phyloP scores from a whole-genome alignment of 1,140 invertebrate genomes.

The Plectrocnemia conspersa region DNA sequence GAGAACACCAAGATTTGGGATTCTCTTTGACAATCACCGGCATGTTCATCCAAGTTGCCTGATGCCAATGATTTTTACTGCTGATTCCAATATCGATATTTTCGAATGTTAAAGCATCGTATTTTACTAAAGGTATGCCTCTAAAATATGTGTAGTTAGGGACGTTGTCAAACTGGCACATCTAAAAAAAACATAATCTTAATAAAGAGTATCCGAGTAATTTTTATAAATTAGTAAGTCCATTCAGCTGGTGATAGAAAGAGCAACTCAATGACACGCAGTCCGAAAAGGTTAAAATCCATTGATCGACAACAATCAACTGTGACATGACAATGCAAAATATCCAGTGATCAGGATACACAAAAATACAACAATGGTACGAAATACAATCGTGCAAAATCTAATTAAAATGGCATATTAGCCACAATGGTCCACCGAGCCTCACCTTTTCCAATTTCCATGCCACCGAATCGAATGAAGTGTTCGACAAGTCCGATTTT shows the following conservation, averaged over 20 bases:
- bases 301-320: too few relatives aligned
- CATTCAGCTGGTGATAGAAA: too few relatives aligned
- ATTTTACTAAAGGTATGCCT: slow-evolving; percentile 6
- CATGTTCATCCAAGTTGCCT: slow-evolving; percentile 6
- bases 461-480: slow-evolving; percentile 29
- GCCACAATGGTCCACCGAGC: slow-evolving; percentile 16
- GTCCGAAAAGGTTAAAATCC: too few relatives aligned
- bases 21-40: slow-evolving; percentile 3
- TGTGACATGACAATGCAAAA: too few relatives aligned
- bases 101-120: background rate
- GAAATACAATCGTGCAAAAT: slow-evolving; percentile 31
- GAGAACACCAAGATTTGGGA: slow-evolving; percentile 1
- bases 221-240: too few relatives aligned
- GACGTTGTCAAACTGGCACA: slow-evolving; percentile 8
- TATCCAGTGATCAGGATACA: too few relatives aligned
- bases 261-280: too few relatives aligned
- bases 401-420: slow-evolving; percentile 24
- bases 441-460: slow-evolving; percentile 35
- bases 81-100: background rate
- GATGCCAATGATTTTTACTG: slow-evolving; percentile 2
- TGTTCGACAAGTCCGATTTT: slow-evolving; percentile 12
- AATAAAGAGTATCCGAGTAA: too few relatives aligned
- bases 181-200: slow-evolving; percentile 17
- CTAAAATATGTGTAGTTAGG: slow-evolving; percentile 9
- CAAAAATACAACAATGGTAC: too few relatives aligned